These are phyloP conservation scores for Ceryle rudis DNA, from an alignment of 2,797 vertebrate genomes.

Conservation along the genomic window DNA sequence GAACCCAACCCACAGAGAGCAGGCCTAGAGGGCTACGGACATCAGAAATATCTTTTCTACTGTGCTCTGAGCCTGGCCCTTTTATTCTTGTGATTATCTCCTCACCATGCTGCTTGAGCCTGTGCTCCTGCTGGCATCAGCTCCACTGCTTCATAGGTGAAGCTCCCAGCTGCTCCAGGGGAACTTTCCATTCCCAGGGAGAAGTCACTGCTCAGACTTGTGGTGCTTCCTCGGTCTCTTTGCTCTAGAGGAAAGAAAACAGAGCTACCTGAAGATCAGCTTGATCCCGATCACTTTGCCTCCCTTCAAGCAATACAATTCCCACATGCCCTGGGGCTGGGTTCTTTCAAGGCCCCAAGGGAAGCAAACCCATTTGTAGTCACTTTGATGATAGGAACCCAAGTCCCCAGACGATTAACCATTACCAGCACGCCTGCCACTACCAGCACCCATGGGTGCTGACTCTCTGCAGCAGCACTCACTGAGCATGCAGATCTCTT, in stretches of 20 bases:
- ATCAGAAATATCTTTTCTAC: background rate
- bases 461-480: constrained; percentile 61
- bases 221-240: constrained; percentile 92
- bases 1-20: background rate
- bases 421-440: background rate
- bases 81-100: background rate
- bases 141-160: constrained; percentile 87
- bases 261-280: background rate
- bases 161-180: constrained; percentile 83
- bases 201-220: constrained; percentile 95
- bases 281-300: background rate
- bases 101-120: constrained; percentile 85
- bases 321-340: background rate
- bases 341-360: background rate
- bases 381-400: background rate
- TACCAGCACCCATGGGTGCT: background rate
- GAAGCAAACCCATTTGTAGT: background rate
- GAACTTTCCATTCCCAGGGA: constrained; percentile 92
- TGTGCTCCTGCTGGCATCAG: constrained; percentile 83
- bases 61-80: background rate
- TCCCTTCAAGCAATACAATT: background rate
- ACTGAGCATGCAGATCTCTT: constrained; percentile 95
- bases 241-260: constrained; percentile 80
- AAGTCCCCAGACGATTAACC: background rate
- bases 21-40: background rate